These are phyloP conservation scores for Sebastes kiyomatsui DNA, from an alignment of 2,797 vertebrate species.

Conservation along the genomic window DNA sequence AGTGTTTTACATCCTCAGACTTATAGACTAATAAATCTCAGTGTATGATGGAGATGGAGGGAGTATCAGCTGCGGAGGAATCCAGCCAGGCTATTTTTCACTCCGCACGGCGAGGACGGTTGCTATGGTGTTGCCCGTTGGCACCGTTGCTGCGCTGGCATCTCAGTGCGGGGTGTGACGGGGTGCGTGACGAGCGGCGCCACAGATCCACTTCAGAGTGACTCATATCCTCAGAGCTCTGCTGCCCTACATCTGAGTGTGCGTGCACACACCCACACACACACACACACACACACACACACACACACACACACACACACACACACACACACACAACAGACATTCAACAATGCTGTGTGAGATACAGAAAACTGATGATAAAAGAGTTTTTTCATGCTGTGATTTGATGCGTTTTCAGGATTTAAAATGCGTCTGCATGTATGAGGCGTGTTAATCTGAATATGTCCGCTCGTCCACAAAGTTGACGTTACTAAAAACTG, in stretches of 20 bases:
- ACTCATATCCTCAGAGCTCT: constrained; percentile 82
- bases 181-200: constrained; percentile 56
- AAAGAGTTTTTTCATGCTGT: neutral
- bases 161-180: constrained; percentile 56
- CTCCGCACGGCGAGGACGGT: constrained; percentile 56
- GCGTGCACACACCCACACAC: constrained; percentile 7
- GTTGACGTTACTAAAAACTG: neutral
- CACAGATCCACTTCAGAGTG: constrained; percentile 75
- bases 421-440: neutral
- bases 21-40: constrained; percentile 12
- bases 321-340: constrained; percentile 4
- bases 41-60: constrained; percentile 46
- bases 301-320: constrained; percentile 12
- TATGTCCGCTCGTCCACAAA: neutral
- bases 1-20: neutral
- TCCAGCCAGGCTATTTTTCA: constrained; percentile 78
- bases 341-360: constrained; percentile 42
- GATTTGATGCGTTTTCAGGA: neutral
- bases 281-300: neutral
- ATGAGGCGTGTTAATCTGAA: constrained; percentile 1
- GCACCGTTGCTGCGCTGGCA: constrained; percentile 71
- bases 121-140: constrained; percentile 78
- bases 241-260: constrained; percentile 77
- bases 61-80: constrained; percentile 70
- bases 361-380: constrained; percentile 23